phyloP scores from a whole-genome alignment of 1,140 invertebrate genomes.

The Heliconius congener region DNA sequence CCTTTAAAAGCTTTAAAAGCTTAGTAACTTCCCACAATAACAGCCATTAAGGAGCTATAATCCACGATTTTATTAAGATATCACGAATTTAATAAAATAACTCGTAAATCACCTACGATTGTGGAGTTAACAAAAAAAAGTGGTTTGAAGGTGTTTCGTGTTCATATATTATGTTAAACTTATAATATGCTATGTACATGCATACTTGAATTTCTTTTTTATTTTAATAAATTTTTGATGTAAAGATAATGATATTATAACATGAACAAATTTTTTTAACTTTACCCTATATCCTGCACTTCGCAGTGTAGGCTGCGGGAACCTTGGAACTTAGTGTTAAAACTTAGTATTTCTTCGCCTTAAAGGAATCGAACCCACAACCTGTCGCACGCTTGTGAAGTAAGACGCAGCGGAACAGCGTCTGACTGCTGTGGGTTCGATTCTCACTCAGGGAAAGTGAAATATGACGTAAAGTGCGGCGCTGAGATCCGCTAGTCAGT shows the following conservation, averaged over 20 bases:
- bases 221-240: not conserved
- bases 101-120: not conserved
- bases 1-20: not conserved
- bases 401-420: too few relatives aligned
- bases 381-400: too few relatives aligned
- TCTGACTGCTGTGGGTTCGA: too few relatives aligned
- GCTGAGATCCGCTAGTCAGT: too few relatives aligned
- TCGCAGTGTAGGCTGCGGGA: not conserved
- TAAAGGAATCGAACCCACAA: too few relatives aligned
- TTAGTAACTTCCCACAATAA: not conserved
- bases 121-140: not conserved
- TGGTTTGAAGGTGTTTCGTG: not conserved
- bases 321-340: not conserved
- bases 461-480: too few relatives aligned
- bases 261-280: not conserved
- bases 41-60: constrained; percentile 2
- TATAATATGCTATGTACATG: not conserved
- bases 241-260: not conserved
- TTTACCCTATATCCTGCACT: not conserved
- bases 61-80: constrained; percentile 8
- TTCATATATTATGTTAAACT: not conserved
- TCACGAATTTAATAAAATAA: constrained; percentile 4
- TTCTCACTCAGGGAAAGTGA: too few relatives aligned
- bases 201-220: not conserved
- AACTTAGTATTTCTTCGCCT: not conserved